Evolutionary conservation across 92 coral and sea anemone species (phyloP).

Genomic region (Porites divaricata): DNA sequence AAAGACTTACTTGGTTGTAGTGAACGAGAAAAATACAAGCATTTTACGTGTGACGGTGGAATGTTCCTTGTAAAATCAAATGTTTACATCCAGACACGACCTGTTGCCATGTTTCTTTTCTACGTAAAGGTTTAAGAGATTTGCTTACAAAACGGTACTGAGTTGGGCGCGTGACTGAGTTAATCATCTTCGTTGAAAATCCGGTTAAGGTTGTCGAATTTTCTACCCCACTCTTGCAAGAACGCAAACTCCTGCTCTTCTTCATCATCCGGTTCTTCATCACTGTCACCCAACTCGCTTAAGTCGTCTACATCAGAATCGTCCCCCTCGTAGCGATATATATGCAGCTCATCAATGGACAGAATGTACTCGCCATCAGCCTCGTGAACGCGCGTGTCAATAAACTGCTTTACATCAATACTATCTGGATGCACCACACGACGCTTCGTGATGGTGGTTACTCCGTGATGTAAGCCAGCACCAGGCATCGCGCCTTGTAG

Average conservation of each 20-base stretch:
- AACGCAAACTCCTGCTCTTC: constrained; percentile 94
- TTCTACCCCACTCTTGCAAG: constrained; percentile 93
- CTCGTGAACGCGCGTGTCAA: constrained; percentile 88
- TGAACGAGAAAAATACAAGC: too few species aligned
- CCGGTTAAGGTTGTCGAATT: constrained; percentile 88
- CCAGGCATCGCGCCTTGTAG: constrained; percentile 72
- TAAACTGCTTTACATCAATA: constrained; percentile 92
- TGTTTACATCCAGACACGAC: too few species aligned
- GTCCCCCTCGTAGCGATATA: constrained; percentile 93
- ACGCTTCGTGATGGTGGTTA: constrained; percentile 72
- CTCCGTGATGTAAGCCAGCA: constrained; percentile 69
- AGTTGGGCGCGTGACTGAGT: background rate
- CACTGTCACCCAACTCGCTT: constrained; percentile 95
- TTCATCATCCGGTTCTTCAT: constrained; percentile 86
- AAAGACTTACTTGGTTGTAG: too few species aligned
- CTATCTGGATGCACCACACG: constrained; percentile 80
- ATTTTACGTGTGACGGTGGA: too few species aligned
- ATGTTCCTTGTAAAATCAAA: too few species aligned
- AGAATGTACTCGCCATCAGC: constrained; percentile 95
- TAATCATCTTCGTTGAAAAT: constrained; percentile 87
- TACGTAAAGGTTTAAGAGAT: background rate
- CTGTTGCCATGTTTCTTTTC: background rate
- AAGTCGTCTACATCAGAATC: constrained; percentile 95
- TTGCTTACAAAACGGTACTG: background rate
- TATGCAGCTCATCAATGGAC: constrained; percentile 85